Conservation (phyloP, 2,797 vertebrate species). For the Eulemur mongoz region DNA sequence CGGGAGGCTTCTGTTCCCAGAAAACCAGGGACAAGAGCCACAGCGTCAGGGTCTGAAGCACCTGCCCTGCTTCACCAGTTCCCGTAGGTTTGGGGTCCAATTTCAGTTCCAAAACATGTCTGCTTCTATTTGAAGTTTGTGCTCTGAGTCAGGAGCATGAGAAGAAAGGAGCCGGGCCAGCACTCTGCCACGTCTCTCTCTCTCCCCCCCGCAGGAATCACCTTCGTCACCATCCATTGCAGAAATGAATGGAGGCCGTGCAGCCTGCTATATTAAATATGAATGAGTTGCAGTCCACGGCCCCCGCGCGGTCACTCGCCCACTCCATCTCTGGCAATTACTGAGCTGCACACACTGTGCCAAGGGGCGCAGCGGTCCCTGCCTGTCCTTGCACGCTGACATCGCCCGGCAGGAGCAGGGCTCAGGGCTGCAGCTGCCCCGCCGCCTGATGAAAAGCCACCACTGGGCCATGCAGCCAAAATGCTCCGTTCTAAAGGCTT, state of each 20-base stretch:
- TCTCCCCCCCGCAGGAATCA: conserved; percentile 61
- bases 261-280: conserved; percentile 80
- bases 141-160: neutral
- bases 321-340: conserved; percentile 83
- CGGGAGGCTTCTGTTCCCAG: neutral
- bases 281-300: conserved; percentile 73
- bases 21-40: neutral
- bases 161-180: neutral
- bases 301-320: conserved; percentile 70
- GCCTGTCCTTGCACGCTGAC: conserved; percentile 72
- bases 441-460: conserved; percentile 28
- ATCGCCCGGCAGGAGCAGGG: conserved; percentile 66
- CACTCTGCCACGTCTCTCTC: neutral
- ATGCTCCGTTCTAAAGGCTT: neutral
- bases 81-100: neutral
- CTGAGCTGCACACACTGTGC: conserved; percentile 75
- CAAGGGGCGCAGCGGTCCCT: conserved; percentile 66
- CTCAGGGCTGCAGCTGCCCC: conserved; percentile 44
- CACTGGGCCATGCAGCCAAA: neutral
- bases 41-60: neutral
- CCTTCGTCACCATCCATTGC: conserved; percentile 71
- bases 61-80: neutral
- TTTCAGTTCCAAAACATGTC: neutral
- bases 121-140: neutral
- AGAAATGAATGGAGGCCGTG: conserved; percentile 72